These are phyloP conservation scores for Artibeus jamaicensis DNA, from an alignment of 2,797 vertebrate species.

Conservation along the genomic window DNA sequence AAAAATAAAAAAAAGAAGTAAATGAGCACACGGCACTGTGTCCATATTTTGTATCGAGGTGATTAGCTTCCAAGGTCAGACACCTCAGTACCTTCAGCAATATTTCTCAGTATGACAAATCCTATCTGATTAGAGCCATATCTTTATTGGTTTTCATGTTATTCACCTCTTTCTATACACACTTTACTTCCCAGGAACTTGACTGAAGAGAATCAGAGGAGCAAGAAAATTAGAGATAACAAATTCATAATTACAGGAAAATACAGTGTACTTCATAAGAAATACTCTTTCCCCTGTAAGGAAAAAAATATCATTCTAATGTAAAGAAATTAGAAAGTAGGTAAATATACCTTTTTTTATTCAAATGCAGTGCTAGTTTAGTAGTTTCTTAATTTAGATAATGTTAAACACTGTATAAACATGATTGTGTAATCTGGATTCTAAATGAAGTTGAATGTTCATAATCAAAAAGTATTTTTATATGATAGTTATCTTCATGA, in stretches of 20 bases:
- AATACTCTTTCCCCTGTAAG: neutral
- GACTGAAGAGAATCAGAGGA: neutral
- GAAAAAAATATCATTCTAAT: neutral
- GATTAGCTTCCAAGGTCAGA: neutral
- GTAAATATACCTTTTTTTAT: neutral
- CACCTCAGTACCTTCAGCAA: neutral
- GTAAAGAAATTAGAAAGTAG: neutral
- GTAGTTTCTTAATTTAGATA: neutral
- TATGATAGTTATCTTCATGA: neutral
- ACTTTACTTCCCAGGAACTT: neutral
- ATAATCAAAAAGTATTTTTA: neutral
- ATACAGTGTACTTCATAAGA: neutral
- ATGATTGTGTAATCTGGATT: neutral
- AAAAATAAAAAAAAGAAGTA: neutral
- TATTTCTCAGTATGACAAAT: neutral
- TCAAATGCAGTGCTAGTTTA: neutral
- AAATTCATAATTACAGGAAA: neutral
- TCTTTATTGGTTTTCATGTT: neutral
- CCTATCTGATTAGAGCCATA: neutral
- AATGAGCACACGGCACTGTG: neutral
- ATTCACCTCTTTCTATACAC: neutral
- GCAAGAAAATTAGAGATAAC: neutral
- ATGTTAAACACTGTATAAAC: neutral
- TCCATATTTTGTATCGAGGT: neutral
- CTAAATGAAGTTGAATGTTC: neutral